Conservation (phyloP, 2,888 invertebrate species). For the Lomographa bimaculata region DNA sequence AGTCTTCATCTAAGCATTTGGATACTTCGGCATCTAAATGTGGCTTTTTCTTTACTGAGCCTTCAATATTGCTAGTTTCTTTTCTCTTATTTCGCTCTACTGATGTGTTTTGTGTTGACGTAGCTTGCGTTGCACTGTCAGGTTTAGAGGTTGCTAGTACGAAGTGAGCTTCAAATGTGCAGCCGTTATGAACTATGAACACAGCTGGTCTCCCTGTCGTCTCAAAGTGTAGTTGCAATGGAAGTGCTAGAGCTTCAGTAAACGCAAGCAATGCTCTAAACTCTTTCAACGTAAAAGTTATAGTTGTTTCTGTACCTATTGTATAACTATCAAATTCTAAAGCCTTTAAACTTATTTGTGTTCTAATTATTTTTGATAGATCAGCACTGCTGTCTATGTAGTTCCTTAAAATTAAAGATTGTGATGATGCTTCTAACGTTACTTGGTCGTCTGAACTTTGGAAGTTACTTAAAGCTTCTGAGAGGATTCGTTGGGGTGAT, state of each 20-base stretch:
- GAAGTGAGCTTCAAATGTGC: slow-evolving; percentile 90
- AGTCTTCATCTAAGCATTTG: slow-evolving; percentile 74
- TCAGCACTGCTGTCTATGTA: slow-evolving; percentile 87
- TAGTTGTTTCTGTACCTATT: slow-evolving; percentile 85
- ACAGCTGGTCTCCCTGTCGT: slow-evolving; percentile 90
- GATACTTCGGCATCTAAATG: slow-evolving; percentile 65
- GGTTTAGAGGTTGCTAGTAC: slow-evolving; percentile 90
- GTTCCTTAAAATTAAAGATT: slow-evolving; percentile 88
- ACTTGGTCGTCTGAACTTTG: slow-evolving; percentile 92
- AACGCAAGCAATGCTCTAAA: slow-evolving; percentile 91
- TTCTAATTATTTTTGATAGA: slow-evolving; percentile 88
- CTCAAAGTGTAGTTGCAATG: slow-evolving; percentile 89
- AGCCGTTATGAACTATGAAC: slow-evolving; percentile 88
- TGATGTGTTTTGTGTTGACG: slow-evolving; percentile 69
- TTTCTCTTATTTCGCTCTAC: slow-evolving; percentile 56
- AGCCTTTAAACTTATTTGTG: slow-evolving; percentile 89
- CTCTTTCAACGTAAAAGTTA: slow-evolving; percentile 94
- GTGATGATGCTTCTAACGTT: slow-evolving; percentile 87
- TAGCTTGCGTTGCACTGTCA: slow-evolving; percentile 66
- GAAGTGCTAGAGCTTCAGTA: slow-evolving; percentile 88
- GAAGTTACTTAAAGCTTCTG: slow-evolving; percentile 91
- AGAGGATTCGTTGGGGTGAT: slow-evolving; percentile 86
- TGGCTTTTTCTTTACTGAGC: slow-evolving; percentile 61
- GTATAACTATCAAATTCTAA: slow-evolving; percentile 89
- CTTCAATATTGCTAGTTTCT: slow-evolving; percentile 38